Base-by-base conservation (phyloP, 2,888 invertebrate species). In the Drosophila siamana region DNA sequence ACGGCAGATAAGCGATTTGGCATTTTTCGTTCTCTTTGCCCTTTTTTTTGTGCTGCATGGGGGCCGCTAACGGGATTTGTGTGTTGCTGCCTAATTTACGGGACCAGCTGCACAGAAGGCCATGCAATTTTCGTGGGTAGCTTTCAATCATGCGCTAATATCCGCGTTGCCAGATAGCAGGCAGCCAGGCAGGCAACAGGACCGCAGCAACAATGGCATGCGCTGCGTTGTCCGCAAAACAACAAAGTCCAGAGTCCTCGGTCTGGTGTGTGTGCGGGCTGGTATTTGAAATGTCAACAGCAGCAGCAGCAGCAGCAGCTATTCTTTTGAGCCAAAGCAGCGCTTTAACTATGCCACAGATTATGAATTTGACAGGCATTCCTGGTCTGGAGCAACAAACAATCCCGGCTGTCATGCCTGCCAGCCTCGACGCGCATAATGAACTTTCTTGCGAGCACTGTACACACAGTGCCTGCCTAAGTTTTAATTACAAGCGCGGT, bases 131-230 rank as follows among this genome's bases (percentile, higher is more conserved):
- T 61, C 36, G 64, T 52, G 50, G 36, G 48, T 11, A 7, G 30
- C 47, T 75, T 85, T 70, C 89, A 86, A 78, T 86, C 88, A 78
- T 67, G 83, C 89, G 88, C 72, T 85, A 78, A 88, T 88, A 89
- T 88, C 56, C 51, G 55, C 36, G 44, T 33, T 43, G 66, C 78
- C 40, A 50, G n/a, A 26, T n/a, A 15, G 36, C 16, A 30, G n/a
- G n/a, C n/a, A n/a, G n/a, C n/a, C n/a, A n/a, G n/a, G 55, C 22
- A 36, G 33, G 40, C 28, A 5, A 36, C 16, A 36, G 22, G 36
- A 19, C 50, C 51, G 19, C 2, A 19, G 47, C 51, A 61, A 71
- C 61, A 77, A 72, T 51, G 30, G 66, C 43, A 52, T 56, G 8
- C 44, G 22, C 46, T 38, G n/a, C n/a, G n/a, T 33, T 73, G 73